Conservation (phyloP, 2,797 vertebrate species). For the Poeciliopsis gracilis region DNA sequence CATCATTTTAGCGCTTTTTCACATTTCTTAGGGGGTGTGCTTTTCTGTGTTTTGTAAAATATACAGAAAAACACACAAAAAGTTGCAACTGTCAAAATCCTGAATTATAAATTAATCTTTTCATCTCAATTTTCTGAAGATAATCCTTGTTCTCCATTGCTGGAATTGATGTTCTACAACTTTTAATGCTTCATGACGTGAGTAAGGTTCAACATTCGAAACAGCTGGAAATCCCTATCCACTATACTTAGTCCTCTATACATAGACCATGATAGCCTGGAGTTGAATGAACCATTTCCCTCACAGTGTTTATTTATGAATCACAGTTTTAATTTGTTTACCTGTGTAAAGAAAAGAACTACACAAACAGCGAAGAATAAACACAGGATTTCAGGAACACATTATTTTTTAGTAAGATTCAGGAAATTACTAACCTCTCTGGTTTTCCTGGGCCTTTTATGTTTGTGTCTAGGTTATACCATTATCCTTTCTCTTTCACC, state of each 20-base stretch:
- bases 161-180: background rate
- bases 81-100: background rate
- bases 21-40: background rate
- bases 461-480: background rate
- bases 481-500: slow-evolving; percentile 11
- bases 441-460: slow-evolving; percentile 5
- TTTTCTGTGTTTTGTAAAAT: no score
- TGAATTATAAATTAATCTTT: background rate
- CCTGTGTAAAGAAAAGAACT: slow-evolving; percentile 22
- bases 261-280: background rate
- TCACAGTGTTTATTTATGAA: background rate
- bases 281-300: background rate
- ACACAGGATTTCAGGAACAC: slow-evolving; percentile 3
- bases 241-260: background rate
- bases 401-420: background rate
- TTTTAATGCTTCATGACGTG: background rate
- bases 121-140: background rate
- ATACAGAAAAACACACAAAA: background rate
- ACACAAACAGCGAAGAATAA: background rate
- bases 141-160: background rate
- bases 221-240: background rate
- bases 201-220: background rate
- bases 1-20: background rate
- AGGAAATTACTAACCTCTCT: background rate
- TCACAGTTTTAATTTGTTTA: slow-evolving; percentile 12